Conservation (phyloP, 2,113 vertebrate genomes). For the Petrocephalus microphthalmus region DNA sequence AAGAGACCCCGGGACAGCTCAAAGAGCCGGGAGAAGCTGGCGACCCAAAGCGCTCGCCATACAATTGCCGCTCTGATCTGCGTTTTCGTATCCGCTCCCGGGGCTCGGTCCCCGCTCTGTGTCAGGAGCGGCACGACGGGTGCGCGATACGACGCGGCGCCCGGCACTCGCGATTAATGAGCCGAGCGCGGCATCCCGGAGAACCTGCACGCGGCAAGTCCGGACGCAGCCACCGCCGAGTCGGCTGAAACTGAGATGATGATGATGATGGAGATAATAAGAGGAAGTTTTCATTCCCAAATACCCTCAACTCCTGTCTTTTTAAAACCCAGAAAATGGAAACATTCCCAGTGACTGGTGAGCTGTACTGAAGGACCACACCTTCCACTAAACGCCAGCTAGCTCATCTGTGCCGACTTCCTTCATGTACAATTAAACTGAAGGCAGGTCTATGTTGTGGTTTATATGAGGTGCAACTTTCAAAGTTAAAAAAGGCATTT, state of each 20-base stretch:
- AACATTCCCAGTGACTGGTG: not conserved
- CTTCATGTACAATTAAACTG: not conserved
- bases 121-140: constrained; percentile 27
- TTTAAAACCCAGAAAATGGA: not conserved
- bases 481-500: not conserved
- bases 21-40: not conserved
- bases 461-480: not conserved
- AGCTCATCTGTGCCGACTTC: not conserved
- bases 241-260: not conserved
- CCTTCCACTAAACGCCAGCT: not conserved
- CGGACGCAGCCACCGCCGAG: constrained; percentile 11
- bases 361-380: not conserved
- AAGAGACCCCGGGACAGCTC: not conserved
- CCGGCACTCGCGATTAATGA: constrained; percentile 26
- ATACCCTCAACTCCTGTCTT: not conserved
- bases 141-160: constrained; percentile 18
- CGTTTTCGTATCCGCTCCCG: not conserved
- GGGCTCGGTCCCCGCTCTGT: constrained; percentile 19
- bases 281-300: not conserved
- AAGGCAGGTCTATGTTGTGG: not conserved
- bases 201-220: not conserved
- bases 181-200: not conserved
- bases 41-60: not conserved
- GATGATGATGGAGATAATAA: not conserved
- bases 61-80: constrained; percentile 27